Conservation (phyloP, 2,113 vertebrate species). For the Gymnobelideus leadbeateri region DNA sequence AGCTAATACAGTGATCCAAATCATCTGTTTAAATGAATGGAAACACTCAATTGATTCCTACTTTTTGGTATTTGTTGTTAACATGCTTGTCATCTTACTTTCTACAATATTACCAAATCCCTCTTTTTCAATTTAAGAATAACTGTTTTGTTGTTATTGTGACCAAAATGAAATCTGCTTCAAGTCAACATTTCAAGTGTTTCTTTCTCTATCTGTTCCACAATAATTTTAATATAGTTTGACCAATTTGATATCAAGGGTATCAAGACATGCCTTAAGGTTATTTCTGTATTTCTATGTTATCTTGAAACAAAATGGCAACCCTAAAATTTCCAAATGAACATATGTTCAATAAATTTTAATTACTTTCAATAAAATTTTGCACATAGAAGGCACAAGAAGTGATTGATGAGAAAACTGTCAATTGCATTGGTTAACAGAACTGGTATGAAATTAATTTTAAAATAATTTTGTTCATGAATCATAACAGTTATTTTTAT, state of each 20-base stretch:
- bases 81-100: constrained; percentile 16
- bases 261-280: constrained; percentile 20
- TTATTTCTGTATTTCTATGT: background rate
- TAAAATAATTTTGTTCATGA: background rate
- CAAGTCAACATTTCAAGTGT: background rate
- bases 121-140: constrained; percentile 29
- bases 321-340: background rate
- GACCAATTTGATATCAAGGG: background rate
- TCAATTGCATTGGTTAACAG: background rate
- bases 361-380: background rate
- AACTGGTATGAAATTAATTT: background rate
- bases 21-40: constrained; percentile 19
- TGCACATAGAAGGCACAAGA: background rate
- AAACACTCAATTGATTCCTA: constrained; percentile 5
- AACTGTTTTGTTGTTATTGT: background rate
- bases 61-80: background rate
- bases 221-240: background rate
- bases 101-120: background rate
- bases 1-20: constrained; percentile 27
- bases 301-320: constrained; percentile 16
- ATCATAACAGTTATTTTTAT: background rate
- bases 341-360: background rate
- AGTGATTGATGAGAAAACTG: background rate
- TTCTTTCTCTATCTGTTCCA: constrained; percentile 11
- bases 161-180: constrained; percentile 19